Base-by-base conservation (phyloP, 2,113 vertebrate species). In the Syngnathus floridae region DNA sequence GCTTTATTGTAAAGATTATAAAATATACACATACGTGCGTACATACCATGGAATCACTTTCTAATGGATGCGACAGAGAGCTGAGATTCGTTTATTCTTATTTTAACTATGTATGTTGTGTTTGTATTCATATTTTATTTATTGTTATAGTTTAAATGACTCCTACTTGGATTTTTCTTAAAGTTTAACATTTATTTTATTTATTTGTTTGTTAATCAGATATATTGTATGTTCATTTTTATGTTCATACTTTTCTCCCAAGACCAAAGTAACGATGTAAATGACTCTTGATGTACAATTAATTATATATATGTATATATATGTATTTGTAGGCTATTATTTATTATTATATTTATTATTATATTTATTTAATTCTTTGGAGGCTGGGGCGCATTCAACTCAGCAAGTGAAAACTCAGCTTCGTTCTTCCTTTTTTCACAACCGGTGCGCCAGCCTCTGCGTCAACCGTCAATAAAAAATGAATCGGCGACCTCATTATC, bases 1-100 rank as follows among this genome's bases (percentile, higher is more conserved):
- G 16, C 49, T 62, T 62, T 55, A 65, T 70, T 57, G 35, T 56
- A 31, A 64, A 68, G 35, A 65, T 51, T 0, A 5, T 19, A 26
- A 14, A 41, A 11, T 67, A 19, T 17, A 48, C 22, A 22, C 22
- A 22, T n/a, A n/a, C n/a, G n/a, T n/a, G n/a, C n/a, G 26, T 26
- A 26, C 26, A 31, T 8, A 4, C 0, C 11, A 31, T 71, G 17
- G 13, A 61, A 31, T 62, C 3, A 54, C 64, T 68, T 14, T 10
- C 41, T 17, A 60, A 49, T 36, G 17, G 14, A 35, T 43, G 52
- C 37, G 9, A 1, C 21, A 19, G 11, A 22, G 31, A 38, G 19
- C 55, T 26, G 43, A 52, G 54, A 62, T 31, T 76, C 10, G 9
- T 52, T 22, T 41, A 41, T 2, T 41, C 38, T 2, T 11, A 41